Evolutionary conservation across 2,888 invertebrate species (phyloP), one percentile per base, ranked within the genome.

Genomic region (Erynnis tages): DNA sequence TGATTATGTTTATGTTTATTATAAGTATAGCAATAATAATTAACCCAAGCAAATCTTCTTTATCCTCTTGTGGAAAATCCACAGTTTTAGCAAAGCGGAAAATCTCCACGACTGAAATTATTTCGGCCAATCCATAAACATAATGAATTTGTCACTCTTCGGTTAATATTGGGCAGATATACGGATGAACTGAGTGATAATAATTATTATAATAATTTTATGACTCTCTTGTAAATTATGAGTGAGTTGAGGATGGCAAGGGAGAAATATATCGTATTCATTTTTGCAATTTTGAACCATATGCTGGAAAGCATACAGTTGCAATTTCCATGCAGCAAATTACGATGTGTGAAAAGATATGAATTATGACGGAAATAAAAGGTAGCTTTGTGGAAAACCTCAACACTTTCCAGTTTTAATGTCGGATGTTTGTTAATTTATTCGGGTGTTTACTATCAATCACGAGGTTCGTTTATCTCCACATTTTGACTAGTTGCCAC

Each of bases 101-200:
- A 8, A 34, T 11, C 16, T 35, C 19, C 11, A 17, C 10, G 19
- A 10, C 17, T 10, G n/a, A 10, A 19, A 4, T 58, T 49, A 48
- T 63, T 62, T 73, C 73, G 56, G 57, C 69, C 56, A 52, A 53
- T 55, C 58, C 66, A 65, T 76, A 76, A 76, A 79, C 73, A 75
- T 74, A 69, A 73, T 69, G 66, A 75, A 72, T 76, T 73, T 79
- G 80, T 77, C 77, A 73, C 62, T 76, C 73, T 55, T 14, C 76
- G 57, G 64, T 65, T 73, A 67, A 74, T 79, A 78, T 60, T 53
- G 55, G 52, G 57, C 67, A 63, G 68, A 73, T 70, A 65, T 66
- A 69, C 60, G 59, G 60, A 57, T 62, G 55, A 48, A 54, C 54
- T 56, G 62, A 72, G 63, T 65, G 65, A 73, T 74, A 69, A 70